A percentile compares a stretch with the other conserved stretches of the same genome.
Conservation (phyloP, 2,888 invertebrate species). For the Embidobia sp. region DNA sequence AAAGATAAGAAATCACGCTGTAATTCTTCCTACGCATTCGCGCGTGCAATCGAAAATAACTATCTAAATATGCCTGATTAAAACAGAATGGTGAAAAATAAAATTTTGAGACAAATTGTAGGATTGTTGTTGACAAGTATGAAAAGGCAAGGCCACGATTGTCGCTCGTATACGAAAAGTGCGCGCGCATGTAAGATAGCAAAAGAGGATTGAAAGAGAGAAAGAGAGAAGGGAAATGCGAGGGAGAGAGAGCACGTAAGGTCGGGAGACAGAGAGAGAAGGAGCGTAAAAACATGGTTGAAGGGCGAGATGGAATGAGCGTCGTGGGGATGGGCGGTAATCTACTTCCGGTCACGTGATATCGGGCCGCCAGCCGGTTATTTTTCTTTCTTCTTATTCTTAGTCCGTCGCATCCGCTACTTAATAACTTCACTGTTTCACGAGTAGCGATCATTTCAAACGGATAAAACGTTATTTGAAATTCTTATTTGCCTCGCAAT, state of each 20-base stretch:
- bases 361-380: conserved; percentile 77
- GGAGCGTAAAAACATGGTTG: conserved; percentile 52
- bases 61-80: conserved; percentile 26
- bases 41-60: conserved; percentile 25
- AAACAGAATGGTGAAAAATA: conserved; percentile 30
- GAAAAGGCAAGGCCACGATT: conserved; percentile 53
- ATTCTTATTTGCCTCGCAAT: conserved; percentile 38
- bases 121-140: conserved; percentile 57
- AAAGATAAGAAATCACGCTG: conserved; percentile 25
- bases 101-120: conserved; percentile 46
- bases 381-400: conserved; percentile 81
- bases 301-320: conserved; percentile 57
- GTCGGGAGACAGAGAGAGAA: conserved; percentile 30
- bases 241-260: conserved; percentile 22
- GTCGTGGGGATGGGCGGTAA: conserved; percentile 64
- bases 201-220: conserved; percentile 23
- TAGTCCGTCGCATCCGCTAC: conserved; percentile 79
- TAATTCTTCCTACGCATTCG: conserved; percentile 7
- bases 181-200: conserved; percentile 53
- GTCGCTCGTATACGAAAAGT: conserved; percentile 52
- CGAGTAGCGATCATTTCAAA: conserved; percentile 64
- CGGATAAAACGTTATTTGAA: conserved; percentile 59
- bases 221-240: conserved; percentile 16
- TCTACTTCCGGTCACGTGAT: conserved; percentile 81
- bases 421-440: conserved; percentile 77